Evolutionary conservation across 2,797 vertebrate species (phyloP).

Genomic region (Orestias chungarensis): DNA sequence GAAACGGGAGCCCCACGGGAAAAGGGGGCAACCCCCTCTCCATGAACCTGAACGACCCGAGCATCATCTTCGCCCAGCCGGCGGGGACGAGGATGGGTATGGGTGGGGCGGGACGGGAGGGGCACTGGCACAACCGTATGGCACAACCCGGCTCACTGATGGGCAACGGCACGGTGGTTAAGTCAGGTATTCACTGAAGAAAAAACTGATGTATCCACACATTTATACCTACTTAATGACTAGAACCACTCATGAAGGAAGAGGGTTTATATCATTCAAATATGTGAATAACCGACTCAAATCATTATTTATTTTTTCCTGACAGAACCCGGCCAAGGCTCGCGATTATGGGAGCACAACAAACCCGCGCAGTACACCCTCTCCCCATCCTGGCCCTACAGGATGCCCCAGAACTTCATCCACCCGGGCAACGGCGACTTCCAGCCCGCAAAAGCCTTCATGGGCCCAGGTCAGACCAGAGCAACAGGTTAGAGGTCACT

Average conservation of each 20-base stretch:
- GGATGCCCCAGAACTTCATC: constrained; percentile 93
- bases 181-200: constrained; percentile 87
- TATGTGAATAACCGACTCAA: too few relatives aligned
- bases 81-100: constrained; percentile 86
- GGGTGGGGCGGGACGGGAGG: constrained; percentile 79
- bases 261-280: too few relatives aligned
- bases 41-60: constrained; percentile 96
- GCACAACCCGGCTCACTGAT: constrained; percentile 87
- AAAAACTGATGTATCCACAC: too few relatives aligned
- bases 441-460: constrained; percentile 89
- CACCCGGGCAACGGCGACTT: constrained; percentile 90
- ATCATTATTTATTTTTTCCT: constrained; percentile 6
- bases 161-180: constrained; percentile 91
- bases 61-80: constrained; percentile 98
- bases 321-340: constrained; percentile 86
- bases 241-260: too few relatives aligned
- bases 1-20: constrained; percentile 64
- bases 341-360: constrained; percentile 89
- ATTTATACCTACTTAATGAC: too few relatives aligned
- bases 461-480: constrained; percentile 85
- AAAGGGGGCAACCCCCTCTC: constrained; percentile 75
- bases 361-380: constrained; percentile 86
- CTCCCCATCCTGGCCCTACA: constrained; percentile 92
- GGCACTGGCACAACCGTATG: constrained; percentile 92
- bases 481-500: neutral